Conservation (phyloP, 2,113 vertebrate species). For the Lates calcarifer region DNA sequence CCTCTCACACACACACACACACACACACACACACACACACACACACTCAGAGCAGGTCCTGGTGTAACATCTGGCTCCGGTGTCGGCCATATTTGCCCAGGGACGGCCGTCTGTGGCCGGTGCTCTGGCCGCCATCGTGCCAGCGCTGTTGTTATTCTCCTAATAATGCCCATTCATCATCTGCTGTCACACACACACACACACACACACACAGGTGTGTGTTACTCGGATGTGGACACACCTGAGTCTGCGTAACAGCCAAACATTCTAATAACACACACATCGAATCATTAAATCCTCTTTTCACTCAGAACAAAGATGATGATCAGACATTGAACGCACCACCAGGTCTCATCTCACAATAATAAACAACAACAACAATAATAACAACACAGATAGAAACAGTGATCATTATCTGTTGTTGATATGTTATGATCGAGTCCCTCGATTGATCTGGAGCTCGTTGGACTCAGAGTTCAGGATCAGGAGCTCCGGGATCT, state of each 20-base stretch:
- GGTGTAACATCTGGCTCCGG: conserved; percentile 81
- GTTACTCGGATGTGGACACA: background rate
- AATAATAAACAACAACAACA: no score
- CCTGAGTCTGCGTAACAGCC: background rate
- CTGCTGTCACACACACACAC: conserved; percentile 74
- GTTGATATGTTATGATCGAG: no score
- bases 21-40: conserved; percentile 62
- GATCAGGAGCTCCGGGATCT: no score
- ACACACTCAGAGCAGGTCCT: conserved; percentile 54
- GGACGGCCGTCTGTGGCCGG: conserved; percentile 66
- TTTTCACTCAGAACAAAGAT: background rate
- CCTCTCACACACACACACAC: conserved; percentile 54
- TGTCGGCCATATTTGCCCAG: conserved; percentile 78
- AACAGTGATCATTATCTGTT: no score
- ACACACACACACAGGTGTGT: conserved; percentile 26
- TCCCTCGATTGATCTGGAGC: no score
- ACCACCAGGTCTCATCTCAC: no score
- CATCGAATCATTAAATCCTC: background rate
- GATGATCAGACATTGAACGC: no score
- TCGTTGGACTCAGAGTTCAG: no score
- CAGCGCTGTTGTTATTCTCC: conserved; percentile 76
- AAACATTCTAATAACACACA: background rate
- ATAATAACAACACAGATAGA: no score
- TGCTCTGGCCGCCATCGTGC: conserved; percentile 40
- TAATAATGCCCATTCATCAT: conserved; percentile 85